Evolutionary conservation across 1,140 invertebrate species (phyloP).

Genomic region (Delia radicum): DNA sequence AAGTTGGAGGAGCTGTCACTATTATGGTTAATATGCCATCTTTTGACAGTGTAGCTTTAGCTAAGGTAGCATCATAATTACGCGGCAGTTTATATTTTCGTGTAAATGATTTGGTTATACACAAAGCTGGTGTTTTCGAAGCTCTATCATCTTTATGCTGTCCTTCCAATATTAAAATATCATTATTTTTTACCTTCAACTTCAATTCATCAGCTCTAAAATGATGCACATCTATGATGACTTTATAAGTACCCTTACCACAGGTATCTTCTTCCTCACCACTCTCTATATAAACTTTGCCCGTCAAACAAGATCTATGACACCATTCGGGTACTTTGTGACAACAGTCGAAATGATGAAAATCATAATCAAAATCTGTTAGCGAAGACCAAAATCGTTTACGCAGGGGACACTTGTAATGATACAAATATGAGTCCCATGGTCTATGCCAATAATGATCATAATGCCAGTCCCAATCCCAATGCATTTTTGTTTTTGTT

Average conservation of each 20-base stretch:
- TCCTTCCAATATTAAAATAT: constrained; percentile 47
- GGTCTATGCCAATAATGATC: constrained; percentile 32
- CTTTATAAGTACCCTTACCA: constrained; percentile 49
- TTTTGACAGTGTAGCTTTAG: constrained; percentile 47
- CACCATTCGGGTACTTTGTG: constrained; percentile 47
- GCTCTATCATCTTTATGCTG: constrained; percentile 47
- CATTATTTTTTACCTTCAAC: constrained; percentile 47
- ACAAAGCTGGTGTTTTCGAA: constrained; percentile 37
- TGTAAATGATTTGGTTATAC: constrained; percentile 47
- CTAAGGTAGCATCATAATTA: constrained; percentile 49
- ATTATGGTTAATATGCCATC: constrained; percentile 51
- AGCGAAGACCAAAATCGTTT: constrained; percentile 41
- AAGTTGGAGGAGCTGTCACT: constrained; percentile 48
- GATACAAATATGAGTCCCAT: constrained; percentile 30
- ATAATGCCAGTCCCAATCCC: constrained; percentile 40
- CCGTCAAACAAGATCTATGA: constrained; percentile 47
- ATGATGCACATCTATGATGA: constrained; percentile 50
- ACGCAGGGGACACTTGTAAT: constrained; percentile 33
- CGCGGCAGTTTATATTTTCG: constrained; percentile 48
- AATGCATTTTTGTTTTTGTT: constrained; percentile 43
- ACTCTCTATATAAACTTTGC: constrained; percentile 44
- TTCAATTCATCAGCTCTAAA: constrained; percentile 44
- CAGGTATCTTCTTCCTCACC: constrained; percentile 41
- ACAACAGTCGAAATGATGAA: constrained; percentile 42
- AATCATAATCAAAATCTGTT: constrained; percentile 43